Percentiles rank a stretch among this genome's conserved stretches.
Conservation (phyloP, 2,113 vertebrate species). For the Amphilophus citrinellus region DNA sequence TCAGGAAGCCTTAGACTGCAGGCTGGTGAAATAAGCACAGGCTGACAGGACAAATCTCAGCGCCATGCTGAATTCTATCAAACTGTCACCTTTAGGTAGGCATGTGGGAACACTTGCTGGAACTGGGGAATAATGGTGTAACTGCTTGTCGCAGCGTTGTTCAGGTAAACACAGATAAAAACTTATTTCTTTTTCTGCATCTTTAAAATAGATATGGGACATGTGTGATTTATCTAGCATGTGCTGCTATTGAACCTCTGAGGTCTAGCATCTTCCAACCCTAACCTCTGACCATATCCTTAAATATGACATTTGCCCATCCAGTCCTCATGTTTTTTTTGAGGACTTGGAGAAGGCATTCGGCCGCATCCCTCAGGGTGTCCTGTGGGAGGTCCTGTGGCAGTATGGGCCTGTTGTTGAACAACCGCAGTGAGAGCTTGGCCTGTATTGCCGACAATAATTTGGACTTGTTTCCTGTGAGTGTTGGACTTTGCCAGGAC, state of each 20-base stretch:
- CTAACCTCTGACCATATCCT: not conserved
- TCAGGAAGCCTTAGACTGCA: conserved; percentile 1
- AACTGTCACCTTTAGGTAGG: not conserved
- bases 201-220: too few relatives aligned
- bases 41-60: conserved; percentile 11
- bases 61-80: not conserved
- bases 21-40: conserved; percentile 1
- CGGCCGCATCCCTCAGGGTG: too few relatives aligned
- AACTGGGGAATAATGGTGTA: not conserved
- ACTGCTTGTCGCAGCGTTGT: not conserved
- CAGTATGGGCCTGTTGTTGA: too few relatives aligned
- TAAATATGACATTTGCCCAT: not conserved
- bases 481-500: too few relatives aligned
- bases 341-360: too few relatives aligned
- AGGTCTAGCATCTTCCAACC: too few relatives aligned
- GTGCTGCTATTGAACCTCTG: not conserved
- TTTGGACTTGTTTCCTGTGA: too few relatives aligned
- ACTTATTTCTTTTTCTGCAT: not conserved
- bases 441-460: too few relatives aligned
- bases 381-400: too few relatives aligned
- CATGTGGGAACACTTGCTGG: not conserved
- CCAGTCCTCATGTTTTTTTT: too few relatives aligned
- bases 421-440: too few relatives aligned
- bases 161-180: not conserved
- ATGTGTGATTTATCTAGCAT: too few relatives aligned